Base-by-base conservation (phyloP, 1,140 invertebrate species). In the Liolophura sinensis region DNA sequence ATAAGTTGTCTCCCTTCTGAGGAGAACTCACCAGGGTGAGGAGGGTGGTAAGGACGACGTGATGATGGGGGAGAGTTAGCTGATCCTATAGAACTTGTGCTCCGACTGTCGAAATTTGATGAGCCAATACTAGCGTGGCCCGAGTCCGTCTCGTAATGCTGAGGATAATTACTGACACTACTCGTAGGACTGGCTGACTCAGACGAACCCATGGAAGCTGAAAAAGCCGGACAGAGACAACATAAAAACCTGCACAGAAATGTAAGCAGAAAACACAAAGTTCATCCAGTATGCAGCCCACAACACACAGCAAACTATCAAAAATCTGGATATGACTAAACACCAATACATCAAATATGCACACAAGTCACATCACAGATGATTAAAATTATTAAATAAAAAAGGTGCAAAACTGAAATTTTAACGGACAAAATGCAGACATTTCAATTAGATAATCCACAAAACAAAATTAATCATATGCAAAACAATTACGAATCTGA, bases 141-240 rank as follows among this genome's bases (percentile, higher is more conserved):
- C 75, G 92, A 93, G 86, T 95, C 87, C 16, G 80, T 84, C 60
- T 86, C 86, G 60, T 79, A 77, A 55, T 73, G 70, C 18, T 65
- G 47, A 7, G 64, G 60, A 64, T 64, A 69, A 63, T 72, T 74
- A 50, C 67, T 64, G 20, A 68, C 66, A 59, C 74, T 77, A 50
- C 71, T 71, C n/a, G 79, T 76, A 0, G 78, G 76, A 60, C 73
- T 77, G 24, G 69, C 67, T 25, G 79, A 78, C 56, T 86, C 92
- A 81, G 90, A 92, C 71, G 92, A 93, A 68, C 92, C 92, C 70
- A 92, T 89, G 62, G 92, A 93, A 80, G 91, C 92, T 90, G 73
- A 25, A 77, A 55, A 60, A 31, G 51, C 31, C 31, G 31, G 31
- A 40, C 31, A 40, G 31, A 40, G 31, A 40, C 31, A 40, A 40